Conservation (phyloP, 2,113 vertebrate genomes). For the Haliaeetus leucogaster region DNA sequence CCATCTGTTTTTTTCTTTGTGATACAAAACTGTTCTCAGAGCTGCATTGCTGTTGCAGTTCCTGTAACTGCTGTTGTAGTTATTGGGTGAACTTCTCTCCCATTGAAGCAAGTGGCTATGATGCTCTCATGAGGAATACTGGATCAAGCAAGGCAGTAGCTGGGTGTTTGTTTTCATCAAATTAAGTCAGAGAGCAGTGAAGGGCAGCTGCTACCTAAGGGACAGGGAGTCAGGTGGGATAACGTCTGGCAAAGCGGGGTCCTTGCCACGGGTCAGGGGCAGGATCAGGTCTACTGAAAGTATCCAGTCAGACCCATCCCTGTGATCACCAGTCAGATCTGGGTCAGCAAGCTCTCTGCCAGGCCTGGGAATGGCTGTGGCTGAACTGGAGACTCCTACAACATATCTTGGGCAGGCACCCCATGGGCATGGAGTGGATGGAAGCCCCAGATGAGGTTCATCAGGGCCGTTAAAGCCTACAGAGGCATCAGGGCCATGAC, state of each 20-base stretch:
- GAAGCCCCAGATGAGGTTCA: neutral
- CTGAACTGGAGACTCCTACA: neutral
- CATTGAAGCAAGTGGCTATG: neutral
- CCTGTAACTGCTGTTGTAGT: neutral
- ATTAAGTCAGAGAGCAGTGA: neutral
- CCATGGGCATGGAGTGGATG: no score
- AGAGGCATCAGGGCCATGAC: neutral
- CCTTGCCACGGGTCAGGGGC: neutral
- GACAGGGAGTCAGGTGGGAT: neutral
- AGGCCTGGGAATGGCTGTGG: neutral
- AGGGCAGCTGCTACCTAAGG: neutral
- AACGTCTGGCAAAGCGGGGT: neutral
- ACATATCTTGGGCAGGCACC: neutral
- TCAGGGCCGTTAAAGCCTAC: neutral
- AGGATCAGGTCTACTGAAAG: neutral
- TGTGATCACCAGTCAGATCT: no score
- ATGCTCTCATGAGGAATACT: neutral
- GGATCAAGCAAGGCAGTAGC: neutral
- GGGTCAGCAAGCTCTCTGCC: neutral
- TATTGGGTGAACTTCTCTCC: neutral
- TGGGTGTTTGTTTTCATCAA: neutral
- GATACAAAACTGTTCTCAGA: neutral
- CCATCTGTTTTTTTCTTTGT: neutral
- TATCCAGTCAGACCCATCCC: neutral
- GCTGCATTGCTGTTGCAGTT: neutral